Base-by-base conservation (phyloP, 2,888 invertebrate genomes). In the Acrocyrtus sp. region DNA sequence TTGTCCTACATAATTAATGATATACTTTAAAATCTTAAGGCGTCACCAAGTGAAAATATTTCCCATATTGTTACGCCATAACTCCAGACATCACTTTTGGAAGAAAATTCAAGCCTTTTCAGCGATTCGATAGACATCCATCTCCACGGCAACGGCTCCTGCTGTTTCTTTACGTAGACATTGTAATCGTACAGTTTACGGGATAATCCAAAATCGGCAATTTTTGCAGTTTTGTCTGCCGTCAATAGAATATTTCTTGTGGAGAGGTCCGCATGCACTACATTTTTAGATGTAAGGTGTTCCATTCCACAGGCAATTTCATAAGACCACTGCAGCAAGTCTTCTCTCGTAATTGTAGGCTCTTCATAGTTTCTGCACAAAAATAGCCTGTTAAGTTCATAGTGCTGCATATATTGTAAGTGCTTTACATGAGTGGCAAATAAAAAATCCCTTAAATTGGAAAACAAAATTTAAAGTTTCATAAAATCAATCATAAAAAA, bases 261-360 rank as follows among this genome's bases (percentile, higher is more conserved):
- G 8, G 58, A 21, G 1, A 58, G 27, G 22, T 58, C 58, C 8
- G 43, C 58, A 45, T 58, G 43, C 2, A 58, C 17, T 2, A 58
- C 58, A 2, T 22, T 21, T n/a, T 58, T 58, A 2, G 3, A 10
- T 1, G 12, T 27, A 17, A 58, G n/a, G 19, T 58, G 45, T 45
- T 58, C 58, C 58, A 58, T 58, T 4, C 45, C 58, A 26, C 17
- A 45, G 3, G 58, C 58, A 17, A 58, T 58, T 24, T 58, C 58
- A 26, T 8, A 5, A 8, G 58, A 22, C 26, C 43, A 58, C 10
- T 27, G 43, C 8, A 45, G 21, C 58, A 45, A 5, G 41, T 41
- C 41, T 26, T 34, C 34, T 12, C 5, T 8, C 12, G 34, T n/a
- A n/a, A n/a, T 12, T 51, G 22, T 2, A 2, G 6, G 10, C 15